Evolutionary conservation across 1,140 invertebrate species (phyloP).

Genomic region (Drosophila gunungcola): DNA sequence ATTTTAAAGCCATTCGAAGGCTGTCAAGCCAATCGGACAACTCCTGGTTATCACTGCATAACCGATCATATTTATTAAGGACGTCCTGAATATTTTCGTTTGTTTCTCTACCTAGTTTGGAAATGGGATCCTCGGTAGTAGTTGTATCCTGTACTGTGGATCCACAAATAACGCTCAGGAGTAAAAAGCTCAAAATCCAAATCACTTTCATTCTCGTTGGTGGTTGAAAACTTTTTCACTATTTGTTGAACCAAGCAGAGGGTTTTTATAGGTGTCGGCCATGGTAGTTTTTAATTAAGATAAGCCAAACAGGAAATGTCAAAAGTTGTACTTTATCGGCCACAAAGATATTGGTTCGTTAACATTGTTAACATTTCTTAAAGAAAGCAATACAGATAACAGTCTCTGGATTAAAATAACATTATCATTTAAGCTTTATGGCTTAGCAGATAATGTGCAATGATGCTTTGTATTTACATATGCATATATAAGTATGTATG

Average conservation of each 20-base stretch:
- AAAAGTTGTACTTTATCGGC: neutral
- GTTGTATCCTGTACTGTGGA: neutral
- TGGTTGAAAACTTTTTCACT: neutral
- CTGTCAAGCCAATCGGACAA: too few relatives aligned
- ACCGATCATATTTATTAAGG: too few relatives aligned
- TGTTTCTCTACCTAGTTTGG: too few relatives aligned
- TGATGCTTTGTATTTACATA: neutral
- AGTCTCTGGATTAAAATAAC: too few relatives aligned
- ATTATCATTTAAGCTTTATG: too few relatives aligned
- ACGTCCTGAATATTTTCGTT: too few relatives aligned
- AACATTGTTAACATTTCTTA: neutral
- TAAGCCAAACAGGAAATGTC: neutral
- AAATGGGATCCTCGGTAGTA: too few relatives aligned
- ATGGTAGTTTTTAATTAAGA: constrained; percentile 3
- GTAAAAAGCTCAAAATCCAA: neutral
- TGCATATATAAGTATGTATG: neutral
- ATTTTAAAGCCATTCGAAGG: too few relatives aligned
- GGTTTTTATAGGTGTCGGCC: neutral
- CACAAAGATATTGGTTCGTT: neutral
- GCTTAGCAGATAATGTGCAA: neutral
- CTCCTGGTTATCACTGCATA: too few relatives aligned
- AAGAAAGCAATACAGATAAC: too few relatives aligned
- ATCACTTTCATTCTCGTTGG: neutral
- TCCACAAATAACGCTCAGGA: neutral
- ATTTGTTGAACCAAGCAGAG: neutral